These are phyloP conservation scores for Eurytemora carolleeae DNA, from an alignment of 1,140 invertebrate species.

Conservation along the genomic window DNA sequence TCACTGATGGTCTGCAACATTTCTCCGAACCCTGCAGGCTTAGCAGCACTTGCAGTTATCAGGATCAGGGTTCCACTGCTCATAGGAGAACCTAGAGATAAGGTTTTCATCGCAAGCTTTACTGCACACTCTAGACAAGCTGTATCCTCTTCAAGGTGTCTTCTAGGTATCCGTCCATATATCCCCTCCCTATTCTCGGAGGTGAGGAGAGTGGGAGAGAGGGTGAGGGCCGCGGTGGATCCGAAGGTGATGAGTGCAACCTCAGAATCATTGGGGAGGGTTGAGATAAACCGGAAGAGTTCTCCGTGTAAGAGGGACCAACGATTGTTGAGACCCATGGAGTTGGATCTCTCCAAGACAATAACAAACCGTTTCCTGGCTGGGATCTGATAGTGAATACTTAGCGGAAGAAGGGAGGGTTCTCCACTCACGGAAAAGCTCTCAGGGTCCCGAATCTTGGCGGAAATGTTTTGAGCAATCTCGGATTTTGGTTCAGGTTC, in stretches of 20 bases:
- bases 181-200: slow-evolving; percentile 3
- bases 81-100: background rate
- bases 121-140: slow-evolving; percentile 3
- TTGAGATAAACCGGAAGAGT: slow-evolving; percentile 10
- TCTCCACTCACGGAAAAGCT: background rate
- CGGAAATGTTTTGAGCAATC: background rate
- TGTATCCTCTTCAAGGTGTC: background rate
- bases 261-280: slow-evolving; percentile 2
- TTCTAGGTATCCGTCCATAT: slow-evolving; percentile 11
- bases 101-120: background rate
- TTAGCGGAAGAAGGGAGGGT: background rate
- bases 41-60: slow-evolving; percentile 1
- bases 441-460: background rate
- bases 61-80: background rate
- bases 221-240: background rate
- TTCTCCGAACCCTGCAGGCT: background rate
- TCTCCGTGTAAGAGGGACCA: slow-evolving; percentile 6
- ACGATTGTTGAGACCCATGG: background rate
- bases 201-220: slow-evolving; percentile 8
- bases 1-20: background rate
- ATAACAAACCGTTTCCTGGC: background rate
- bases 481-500: background rate
- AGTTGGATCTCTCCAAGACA: slow-evolving; percentile 3
- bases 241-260: slow-evolving; percentile 9
- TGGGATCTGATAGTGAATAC: slow-evolving; percentile 3